Percentiles rank a stretch among this genome's conserved stretches.
These are phyloP conservation scores for Pseudomugil tenellus DNA, from an alignment of 2,797 vertebrate species.

Conservation along the genomic window DNA sequence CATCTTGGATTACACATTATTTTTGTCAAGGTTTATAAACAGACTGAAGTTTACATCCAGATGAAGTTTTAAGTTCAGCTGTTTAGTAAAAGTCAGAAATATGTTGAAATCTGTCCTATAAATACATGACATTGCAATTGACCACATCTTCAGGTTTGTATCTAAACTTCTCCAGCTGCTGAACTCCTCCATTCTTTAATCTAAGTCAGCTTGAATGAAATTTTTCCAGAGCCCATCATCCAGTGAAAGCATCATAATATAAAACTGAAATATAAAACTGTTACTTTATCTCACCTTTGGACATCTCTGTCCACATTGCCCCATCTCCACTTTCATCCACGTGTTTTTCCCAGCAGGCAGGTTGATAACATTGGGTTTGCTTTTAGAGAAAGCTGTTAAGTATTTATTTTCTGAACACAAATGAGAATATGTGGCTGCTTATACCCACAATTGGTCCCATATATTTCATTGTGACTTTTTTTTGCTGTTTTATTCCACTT, in stretches of 20 bases:
- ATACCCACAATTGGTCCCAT: background rate
- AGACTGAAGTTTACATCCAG: background rate
- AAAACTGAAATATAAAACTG: conserved; percentile 13
- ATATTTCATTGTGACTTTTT: background rate
- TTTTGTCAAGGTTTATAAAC: background rate
- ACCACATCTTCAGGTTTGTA: background rate
- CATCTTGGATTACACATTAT: background rate
- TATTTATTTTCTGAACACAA: background rate
- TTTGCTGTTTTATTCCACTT: background rate
- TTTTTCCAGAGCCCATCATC: background rate
- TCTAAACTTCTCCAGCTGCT: background rate
- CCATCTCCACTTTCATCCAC: background rate
- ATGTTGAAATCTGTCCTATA: background rate
- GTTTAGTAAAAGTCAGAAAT: background rate
- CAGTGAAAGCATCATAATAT: background rate
- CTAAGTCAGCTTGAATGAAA: background rate
- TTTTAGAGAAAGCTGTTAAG: too few relatives aligned
- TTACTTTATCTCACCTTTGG: background rate
- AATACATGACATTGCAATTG: too few relatives aligned
- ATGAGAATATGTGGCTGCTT: background rate
- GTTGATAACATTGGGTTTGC: background rate
- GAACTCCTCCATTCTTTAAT: background rate
- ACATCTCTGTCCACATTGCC: background rate
- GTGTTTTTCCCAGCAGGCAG: conserved; percentile 11
- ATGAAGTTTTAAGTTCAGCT: background rate